A percentile compares a stretch with the other conserved stretches of the same genome.
Evolutionary conservation across 2,113 vertebrate genomes (phyloP).

Genomic region (Prunella fulvescens): DNA sequence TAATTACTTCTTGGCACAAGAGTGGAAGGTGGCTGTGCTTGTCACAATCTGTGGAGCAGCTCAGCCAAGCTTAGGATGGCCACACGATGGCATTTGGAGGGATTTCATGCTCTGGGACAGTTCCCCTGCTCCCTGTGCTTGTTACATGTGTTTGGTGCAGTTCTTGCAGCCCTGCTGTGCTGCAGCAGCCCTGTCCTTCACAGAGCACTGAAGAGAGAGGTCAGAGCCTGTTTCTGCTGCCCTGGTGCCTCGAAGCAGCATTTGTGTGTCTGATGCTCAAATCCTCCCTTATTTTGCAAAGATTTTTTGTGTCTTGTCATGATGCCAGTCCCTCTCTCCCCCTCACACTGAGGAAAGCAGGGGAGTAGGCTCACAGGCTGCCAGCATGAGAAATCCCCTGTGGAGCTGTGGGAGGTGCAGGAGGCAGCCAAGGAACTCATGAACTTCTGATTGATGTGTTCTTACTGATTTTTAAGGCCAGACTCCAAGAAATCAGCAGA

Average conservation of each 20-base stretch:
- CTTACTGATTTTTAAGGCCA: neutral
- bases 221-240: neutral
- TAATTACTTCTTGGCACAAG: constrained; percentile 27
- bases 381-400: neutral
- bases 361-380: neutral
- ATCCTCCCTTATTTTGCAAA: neutral
- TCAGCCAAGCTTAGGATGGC: neutral
- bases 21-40: neutral
- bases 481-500: neutral
- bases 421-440: neutral
- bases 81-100: constrained; percentile 5
- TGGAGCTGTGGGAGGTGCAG: neutral
- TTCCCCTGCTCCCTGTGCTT: neutral
- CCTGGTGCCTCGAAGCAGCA: rapidly evolving
- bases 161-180: neutral
- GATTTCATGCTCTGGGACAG: neutral
- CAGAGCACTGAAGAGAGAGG: neutral
- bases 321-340: neutral
- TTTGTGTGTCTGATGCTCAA: neutral
- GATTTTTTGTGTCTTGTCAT: neutral
- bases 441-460: neutral
- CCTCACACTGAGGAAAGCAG: neutral
- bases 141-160: rapidly evolving
- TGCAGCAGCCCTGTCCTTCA: neutral
- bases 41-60: neutral